Percentiles rank a stretch among this genome's conserved stretches.
Evolutionary conservation across 2,113 vertebrate genomes (phyloP).

Genomic region (Psittacus erithacus): DNA sequence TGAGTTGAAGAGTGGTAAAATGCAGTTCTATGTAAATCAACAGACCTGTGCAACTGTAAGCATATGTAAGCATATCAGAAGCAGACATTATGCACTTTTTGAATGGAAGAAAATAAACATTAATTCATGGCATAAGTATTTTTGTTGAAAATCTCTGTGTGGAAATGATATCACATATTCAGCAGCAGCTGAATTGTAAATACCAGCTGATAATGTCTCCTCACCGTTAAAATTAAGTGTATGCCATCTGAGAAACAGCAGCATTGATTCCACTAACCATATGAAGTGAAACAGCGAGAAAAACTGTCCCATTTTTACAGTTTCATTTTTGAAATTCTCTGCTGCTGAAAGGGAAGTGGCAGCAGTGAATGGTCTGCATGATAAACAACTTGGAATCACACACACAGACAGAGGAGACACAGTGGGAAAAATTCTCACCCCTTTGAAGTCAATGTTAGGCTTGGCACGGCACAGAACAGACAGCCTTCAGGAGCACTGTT

Average conservation of each 20-base stretch:
- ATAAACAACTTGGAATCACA: neutral
- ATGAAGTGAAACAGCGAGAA: neutral
- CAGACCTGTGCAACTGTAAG: neutral
- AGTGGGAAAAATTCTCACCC: neutral
- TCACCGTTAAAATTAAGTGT: neutral
- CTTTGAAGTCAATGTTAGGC: neutral
- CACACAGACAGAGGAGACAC: neutral
- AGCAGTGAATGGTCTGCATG: neutral
- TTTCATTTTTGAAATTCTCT: neutral
- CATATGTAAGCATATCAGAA: neutral
- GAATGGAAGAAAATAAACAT: neutral
- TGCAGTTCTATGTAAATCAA: neutral
- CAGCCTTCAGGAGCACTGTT: neutral
- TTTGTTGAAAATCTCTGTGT: neutral
- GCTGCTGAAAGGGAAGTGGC: neutral
- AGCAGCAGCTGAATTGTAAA: neutral
- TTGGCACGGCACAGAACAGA: rapidly evolving
- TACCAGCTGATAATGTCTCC: neutral
- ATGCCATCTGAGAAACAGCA: neutral
- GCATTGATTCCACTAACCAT: neutral
- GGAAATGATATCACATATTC: neutral
- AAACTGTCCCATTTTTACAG: neutral
- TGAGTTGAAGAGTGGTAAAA: neutral
- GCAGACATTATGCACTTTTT: neutral
- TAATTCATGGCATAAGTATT: neutral